A percentile compares a stretch with the other conserved stretches of the same genome.
These are phyloP conservation scores for Brachypteracias leptosomus DNA, from an alignment of 2,113 vertebrate species.

Conservation along the genomic window DNA sequence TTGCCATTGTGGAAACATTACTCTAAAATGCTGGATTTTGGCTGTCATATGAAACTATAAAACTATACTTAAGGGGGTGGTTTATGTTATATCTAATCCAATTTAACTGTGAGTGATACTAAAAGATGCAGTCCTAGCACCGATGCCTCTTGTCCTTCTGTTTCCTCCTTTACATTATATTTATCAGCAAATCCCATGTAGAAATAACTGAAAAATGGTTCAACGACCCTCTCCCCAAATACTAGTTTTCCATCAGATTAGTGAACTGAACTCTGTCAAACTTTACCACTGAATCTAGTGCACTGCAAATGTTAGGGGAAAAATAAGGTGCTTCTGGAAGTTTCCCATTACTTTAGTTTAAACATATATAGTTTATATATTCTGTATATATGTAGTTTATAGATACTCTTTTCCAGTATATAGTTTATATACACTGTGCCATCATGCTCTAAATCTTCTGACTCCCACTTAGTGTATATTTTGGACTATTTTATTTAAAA, in stretches of 20 bases:
- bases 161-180: not conserved
- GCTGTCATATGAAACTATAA: not conserved
- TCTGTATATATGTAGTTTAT: too few relatives aligned
- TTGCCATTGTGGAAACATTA: not conserved
- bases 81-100: not conserved
- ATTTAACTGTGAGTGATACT: not conserved
- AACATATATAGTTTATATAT: too few relatives aligned
- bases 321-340: not conserved
- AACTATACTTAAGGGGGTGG: not conserved
- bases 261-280: not conserved
- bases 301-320: not conserved
- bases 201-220: not conserved
- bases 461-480: not conserved
- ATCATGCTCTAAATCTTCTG: not conserved
- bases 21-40: not conserved
- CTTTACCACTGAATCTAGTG: not conserved
- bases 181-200: not conserved
- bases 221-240: not conserved
- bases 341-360: not conserved
- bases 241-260: not conserved
- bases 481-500: not conserved
- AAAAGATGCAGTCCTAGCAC: not conserved
- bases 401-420: too few relatives aligned
- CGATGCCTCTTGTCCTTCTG: fast-evolving
- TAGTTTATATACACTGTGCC: not conserved